phyloP scores from a whole-genome alignment of 2,113 vertebrate genomes.

The Syngnathus scovelli region DNA sequence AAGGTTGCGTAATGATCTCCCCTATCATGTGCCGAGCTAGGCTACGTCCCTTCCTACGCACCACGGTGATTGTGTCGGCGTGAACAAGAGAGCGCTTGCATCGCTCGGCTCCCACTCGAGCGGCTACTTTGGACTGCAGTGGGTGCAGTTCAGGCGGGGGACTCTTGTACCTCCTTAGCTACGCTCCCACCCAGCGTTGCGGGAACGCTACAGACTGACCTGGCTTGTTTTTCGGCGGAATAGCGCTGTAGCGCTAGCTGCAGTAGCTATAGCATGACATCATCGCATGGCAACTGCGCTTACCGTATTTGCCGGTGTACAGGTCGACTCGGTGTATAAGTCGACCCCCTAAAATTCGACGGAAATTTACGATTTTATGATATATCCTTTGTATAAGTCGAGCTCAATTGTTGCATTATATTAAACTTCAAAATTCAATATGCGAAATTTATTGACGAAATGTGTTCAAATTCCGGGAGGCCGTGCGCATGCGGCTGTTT shows the following conservation, averaged over 20 bases:
- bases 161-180: constrained; percentile 3
- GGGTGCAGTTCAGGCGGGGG: constrained; percentile 55
- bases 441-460: too few relatives aligned
- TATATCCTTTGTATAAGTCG: too few relatives aligned
- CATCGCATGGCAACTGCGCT: background rate
- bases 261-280: background rate
- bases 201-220: background rate
- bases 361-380: too few relatives aligned
- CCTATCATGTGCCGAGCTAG: constrained; percentile 41
- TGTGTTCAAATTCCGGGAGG: too few relatives aligned
- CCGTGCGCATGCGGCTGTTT: too few relatives aligned
- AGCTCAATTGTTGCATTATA: too few relatives aligned
- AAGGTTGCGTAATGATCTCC: constrained; percentile 65
- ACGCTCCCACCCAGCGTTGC: background rate
- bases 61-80: constrained; percentile 53
- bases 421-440: too few relatives aligned
- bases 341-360: too few relatives aligned
- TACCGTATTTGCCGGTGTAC: too few relatives aligned
- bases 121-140: constrained; percentile 52
- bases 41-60: constrained; percentile 48
- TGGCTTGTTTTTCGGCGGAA: background rate
- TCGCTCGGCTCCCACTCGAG: constrained; percentile 52
- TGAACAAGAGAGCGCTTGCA: constrained; percentile 39
- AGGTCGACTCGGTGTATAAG: too few relatives aligned
- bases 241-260: too few relatives aligned